Percentiles rank a stretch among this genome's conserved stretches.
Evolutionary conservation across 2,113 vertebrate species (phyloP).

Genomic region (Phylloscopus whistleri): DNA sequence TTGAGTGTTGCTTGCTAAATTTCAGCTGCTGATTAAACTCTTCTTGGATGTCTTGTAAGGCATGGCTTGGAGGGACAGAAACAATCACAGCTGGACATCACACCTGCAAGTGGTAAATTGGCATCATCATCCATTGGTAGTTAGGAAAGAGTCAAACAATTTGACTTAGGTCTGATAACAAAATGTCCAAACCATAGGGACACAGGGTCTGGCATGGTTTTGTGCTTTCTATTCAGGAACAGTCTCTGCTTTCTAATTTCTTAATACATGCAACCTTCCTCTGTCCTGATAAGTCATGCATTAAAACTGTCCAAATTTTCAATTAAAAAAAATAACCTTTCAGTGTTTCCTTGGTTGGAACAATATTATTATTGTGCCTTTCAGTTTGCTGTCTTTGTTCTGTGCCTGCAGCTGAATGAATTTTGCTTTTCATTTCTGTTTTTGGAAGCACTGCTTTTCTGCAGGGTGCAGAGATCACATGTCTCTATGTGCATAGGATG

Average conservation of each 20-base stretch:
- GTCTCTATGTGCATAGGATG: not conserved
- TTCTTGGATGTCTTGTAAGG: not conserved
- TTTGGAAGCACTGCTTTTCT: slow-evolving; percentile 37
- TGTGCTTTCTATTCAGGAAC: slow-evolving; percentile 6
- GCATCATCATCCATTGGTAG: not conserved
- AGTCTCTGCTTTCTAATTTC: slow-evolving; percentile 3
- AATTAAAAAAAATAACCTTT: not conserved
- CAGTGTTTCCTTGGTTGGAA: not conserved
- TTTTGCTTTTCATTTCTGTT: slow-evolving; percentile 56
- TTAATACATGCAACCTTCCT: not conserved
- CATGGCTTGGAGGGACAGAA: not conserved
- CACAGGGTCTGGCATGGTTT: not conserved
- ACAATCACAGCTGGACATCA: not conserved
- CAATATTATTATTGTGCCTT: slow-evolving; percentile 60
- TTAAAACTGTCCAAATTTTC: slow-evolving; percentile 16
- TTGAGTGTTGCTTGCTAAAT: not conserved
- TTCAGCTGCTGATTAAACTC: not conserved
- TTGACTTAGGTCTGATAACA: not conserved
- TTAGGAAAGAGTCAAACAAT: not conserved
- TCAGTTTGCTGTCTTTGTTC: slow-evolving; percentile 47
- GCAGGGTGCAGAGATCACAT: slow-evolving; percentile 37
- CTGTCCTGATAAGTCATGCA: not conserved
- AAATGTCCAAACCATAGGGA: not conserved
- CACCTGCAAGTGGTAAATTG: not conserved
- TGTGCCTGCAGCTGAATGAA: slow-evolving; percentile 42